Percentiles rank a stretch among this genome's conserved stretches.
phyloP scores from a whole-genome alignment of 1,140 invertebrate genomes.

The Drosophila nannoptera region DNA sequence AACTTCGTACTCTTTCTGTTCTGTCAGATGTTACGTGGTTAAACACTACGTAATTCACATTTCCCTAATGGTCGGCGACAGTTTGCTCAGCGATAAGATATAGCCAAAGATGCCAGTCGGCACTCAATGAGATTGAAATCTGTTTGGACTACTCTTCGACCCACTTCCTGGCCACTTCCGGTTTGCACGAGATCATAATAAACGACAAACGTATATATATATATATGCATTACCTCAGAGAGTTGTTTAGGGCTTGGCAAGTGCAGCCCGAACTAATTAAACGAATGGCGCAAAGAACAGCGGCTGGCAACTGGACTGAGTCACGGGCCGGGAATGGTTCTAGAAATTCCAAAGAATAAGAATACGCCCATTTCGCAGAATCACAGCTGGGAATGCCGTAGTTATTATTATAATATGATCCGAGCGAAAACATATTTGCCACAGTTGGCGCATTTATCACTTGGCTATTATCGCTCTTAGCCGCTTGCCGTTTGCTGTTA shows the following conservation, averaged over 20 bases:
- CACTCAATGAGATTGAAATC: neutral
- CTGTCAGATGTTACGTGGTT: neutral
- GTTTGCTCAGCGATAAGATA: neutral
- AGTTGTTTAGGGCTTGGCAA: slow-evolving; percentile 9
- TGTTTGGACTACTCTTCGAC: too few species aligned
- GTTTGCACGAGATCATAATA: too few species aligned
- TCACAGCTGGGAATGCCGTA: slow-evolving; percentile 3
- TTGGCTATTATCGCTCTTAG: slow-evolving; percentile 1
- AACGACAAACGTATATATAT: neutral
- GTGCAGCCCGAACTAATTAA: slow-evolving; percentile 12
- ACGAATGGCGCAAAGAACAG: neutral
- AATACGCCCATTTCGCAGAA: neutral
- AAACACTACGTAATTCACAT: neutral
- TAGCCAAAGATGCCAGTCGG: neutral
- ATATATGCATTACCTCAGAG: neutral
- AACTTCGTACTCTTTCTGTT: neutral
- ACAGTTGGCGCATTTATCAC: neutral
- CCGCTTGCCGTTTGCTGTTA: neutral
- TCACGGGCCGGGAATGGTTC: slow-evolving; percentile 3
- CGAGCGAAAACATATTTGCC: neutral
- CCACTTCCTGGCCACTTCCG: neutral
- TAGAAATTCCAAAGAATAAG: slow-evolving; percentile 6
- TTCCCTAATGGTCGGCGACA: neutral
- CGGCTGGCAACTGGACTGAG: neutral
- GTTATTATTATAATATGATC: neutral